Evolutionary conservation across 2,888 invertebrate genomes (phyloP).

Genomic region (Hypomecis atomaria): DNA sequence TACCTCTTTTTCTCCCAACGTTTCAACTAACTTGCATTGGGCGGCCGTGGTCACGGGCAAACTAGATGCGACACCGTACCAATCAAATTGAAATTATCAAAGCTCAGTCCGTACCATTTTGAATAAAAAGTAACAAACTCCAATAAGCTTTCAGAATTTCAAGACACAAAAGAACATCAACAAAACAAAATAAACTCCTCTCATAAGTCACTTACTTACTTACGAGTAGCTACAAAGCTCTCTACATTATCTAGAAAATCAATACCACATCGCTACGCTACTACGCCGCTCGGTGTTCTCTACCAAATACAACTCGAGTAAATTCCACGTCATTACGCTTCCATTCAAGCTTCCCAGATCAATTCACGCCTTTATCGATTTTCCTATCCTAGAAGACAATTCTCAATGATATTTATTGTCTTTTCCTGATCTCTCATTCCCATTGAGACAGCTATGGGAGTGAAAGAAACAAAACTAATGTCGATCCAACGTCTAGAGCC

Average conservation of each 20-base stretch:
- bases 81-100: too few relatives aligned
- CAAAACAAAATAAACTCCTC: too few relatives aligned
- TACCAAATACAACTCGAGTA: conserved; percentile 20
- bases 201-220: too few relatives aligned
- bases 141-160: neutral
- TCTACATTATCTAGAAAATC: conserved; percentile 4
- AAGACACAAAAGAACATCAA: too few relatives aligned
- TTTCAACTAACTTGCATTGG: too few relatives aligned
- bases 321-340: conserved; percentile 24
- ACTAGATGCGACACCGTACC: too few relatives aligned
- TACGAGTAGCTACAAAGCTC: neutral
- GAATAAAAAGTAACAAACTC: conserved; percentile 1
- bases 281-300: neutral
- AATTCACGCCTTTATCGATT: conserved; percentile 47
- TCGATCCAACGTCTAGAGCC: neutral
- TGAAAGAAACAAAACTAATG: neutral
- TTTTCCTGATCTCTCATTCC: neutral
- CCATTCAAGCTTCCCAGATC: conserved; percentile 40
- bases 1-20: too few relatives aligned
- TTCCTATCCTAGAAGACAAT: conserved; percentile 19
- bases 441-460: neutral
- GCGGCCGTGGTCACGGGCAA: too few relatives aligned
- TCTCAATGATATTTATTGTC: neutral
- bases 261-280: conserved; percentile 22
- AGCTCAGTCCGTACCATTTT: neutral